Conservation (phyloP, 2,888 invertebrate species). For the Ischnus inquisitorius region DNA sequence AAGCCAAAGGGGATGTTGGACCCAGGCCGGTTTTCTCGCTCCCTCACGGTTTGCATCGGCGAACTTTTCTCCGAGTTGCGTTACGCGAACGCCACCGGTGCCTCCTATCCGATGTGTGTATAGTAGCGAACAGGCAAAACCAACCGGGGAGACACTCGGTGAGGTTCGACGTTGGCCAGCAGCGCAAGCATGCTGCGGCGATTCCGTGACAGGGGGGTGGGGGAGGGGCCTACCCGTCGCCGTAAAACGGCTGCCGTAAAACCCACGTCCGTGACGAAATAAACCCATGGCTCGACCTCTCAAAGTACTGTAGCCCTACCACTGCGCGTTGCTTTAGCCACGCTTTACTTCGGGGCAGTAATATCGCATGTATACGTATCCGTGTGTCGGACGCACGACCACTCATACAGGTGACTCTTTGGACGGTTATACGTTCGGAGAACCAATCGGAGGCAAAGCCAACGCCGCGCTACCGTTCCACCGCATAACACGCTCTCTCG, state of each 20-base stretch:
- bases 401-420: slow-evolving; percentile 46
- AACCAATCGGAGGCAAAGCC: slow-evolving; percentile 68
- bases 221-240: slow-evolving; percentile 45
- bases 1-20: slow-evolving; percentile 27
- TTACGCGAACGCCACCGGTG: background rate
- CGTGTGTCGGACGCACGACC: slow-evolving; percentile 45
- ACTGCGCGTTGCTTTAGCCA: slow-evolving; percentile 35
- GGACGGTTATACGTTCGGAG: slow-evolving; percentile 66
- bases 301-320: slow-evolving; percentile 37
- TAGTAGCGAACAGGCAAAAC: background rate
- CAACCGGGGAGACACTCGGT: background rate
- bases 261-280: slow-evolving; percentile 77
- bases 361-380: slow-evolving; percentile 19
- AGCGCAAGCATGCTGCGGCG: slow-evolving; percentile 44
- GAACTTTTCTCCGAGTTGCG: background rate
- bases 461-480: slow-evolving; percentile 30
- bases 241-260: slow-evolving; percentile 74
- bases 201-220: slow-evolving; percentile 47
- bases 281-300: slow-evolving; percentile 63
- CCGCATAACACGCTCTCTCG: slow-evolving; percentile 39
- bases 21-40: background rate
- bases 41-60: background rate
- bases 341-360: slow-evolving; percentile 48
- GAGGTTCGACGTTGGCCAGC: slow-evolving; percentile 29
- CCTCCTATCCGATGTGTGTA: background rate